phyloP scores from a whole-genome alignment of 2,888 invertebrate species.

The Meteorus cinctellus region DNA sequence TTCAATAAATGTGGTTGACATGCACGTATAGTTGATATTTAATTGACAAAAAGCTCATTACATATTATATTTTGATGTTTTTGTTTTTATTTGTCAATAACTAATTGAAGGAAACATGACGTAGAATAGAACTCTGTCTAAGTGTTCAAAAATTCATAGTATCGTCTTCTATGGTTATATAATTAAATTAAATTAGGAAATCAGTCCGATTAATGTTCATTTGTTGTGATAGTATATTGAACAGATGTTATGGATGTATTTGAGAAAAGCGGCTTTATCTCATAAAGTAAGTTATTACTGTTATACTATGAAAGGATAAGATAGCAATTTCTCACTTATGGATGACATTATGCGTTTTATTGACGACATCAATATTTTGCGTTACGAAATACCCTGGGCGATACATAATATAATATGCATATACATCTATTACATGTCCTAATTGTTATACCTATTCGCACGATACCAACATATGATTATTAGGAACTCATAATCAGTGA shows the following conservation, averaged over 20 bases:
- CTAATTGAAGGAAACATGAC: no score
- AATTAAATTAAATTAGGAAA: no score
- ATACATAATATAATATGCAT: background rate
- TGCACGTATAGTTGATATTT: background rate
- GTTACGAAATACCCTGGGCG: constrained; percentile 35
- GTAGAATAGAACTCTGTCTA: background rate
- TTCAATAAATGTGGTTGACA: background rate
- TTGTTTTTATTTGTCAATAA: no score
- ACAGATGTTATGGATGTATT: background rate
- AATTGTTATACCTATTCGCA: background rate
- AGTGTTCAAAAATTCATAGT: background rate
- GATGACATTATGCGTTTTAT: constrained; percentile 59
- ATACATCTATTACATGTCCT: background rate
- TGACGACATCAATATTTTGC: constrained; percentile 54
- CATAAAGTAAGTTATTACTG: constrained; percentile 68
- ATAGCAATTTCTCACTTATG: constrained; percentile 68
- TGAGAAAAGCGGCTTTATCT: constrained; percentile 43
- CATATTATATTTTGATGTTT: no score
- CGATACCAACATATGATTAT: no score
- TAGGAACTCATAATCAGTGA: background rate
- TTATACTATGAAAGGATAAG: constrained; percentile 66
- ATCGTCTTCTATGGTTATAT: background rate
- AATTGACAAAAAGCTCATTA: background rate
- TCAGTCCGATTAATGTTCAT: background rate
- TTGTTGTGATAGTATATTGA: no score